Percentiles rank a stretch among this genome's conserved stretches.
These are phyloP conservation scores for Pandemis heparana DNA, from an alignment of 2,888 invertebrate species.

Conservation along the genomic window DNA sequence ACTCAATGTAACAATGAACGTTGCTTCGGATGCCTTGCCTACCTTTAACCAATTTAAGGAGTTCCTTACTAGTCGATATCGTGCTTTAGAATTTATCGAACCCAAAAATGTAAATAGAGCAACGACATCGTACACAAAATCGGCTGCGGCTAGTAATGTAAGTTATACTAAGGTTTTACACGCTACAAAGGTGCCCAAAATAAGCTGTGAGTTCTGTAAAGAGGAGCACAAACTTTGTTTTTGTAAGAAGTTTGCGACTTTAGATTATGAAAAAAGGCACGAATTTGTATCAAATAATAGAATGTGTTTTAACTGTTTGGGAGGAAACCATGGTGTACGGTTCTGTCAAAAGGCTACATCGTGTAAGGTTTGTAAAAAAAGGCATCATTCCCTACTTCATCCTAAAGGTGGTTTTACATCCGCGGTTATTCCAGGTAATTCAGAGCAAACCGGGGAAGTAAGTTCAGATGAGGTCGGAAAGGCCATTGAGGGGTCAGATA, in stretches of 20 bases:
- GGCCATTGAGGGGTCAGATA: neutral
- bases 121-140: neutral
- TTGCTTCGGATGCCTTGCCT: neutral
- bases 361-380: neutral
- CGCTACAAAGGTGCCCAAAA: neutral
- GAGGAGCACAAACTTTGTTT: no score
- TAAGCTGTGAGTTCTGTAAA: constrained; percentile 5
- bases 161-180: constrained; percentile 9
- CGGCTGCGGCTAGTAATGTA: no score
- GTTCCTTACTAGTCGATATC: neutral
- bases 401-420: neutral
- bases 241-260: no score
- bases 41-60: neutral
- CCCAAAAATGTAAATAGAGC: neutral
- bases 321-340: neutral
- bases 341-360: neutral
- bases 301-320: neutral
- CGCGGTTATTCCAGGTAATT: no score
- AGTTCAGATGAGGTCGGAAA: no score
- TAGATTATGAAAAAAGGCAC: no score
- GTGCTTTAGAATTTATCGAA: neutral
- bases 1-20: neutral
- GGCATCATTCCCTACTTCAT: neutral
- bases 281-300: no score
- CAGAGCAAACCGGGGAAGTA: no score